Evolutionary conservation across 2,797 vertebrate genomes (phyloP), one percentile per base, ranked within the genome.

Genomic region (Gymnodraco acuticeps): DNA sequence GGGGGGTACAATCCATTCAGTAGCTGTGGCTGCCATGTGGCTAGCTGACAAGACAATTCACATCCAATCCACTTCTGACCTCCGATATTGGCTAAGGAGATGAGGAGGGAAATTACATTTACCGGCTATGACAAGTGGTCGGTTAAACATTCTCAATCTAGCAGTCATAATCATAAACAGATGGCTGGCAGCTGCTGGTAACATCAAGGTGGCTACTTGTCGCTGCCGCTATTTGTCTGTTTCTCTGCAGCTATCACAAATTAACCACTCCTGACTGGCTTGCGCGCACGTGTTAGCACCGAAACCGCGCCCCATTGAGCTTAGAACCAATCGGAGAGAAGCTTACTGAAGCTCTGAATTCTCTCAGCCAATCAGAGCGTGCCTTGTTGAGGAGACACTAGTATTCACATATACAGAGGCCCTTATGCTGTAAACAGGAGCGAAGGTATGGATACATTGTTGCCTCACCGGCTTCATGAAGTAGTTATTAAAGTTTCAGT

Each of bases 361-460:
- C 0, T 11, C 8, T 61, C 50, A 4, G 67, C 93, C 10, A 93
- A 94, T 93, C 91, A 64, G 27, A 51, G 72, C 42, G 50, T 78
- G 2, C 1, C 15, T 92, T 92, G 69, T 90, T 93, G 72, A 3
- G 7, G 13, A 3, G 65, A 46, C 63, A 1, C 48, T n/a, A 15
- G 60, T 5, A 11, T 53, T 55, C 80, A 16, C 78, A 31, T 12
- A 43, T 27, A 16, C 56, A 0, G 61, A 78, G 87, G 85, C 77
- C 87, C 77, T 53, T 71, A 58, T 79, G 79, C 78, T 80, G 80
- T 76, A 79, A 83, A 79, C 79, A 84, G 66, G 60, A 68, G 73
- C 20, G 63, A 78, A 93, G 93, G 93, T 92, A 92, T 48, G 88
- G 61, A 72, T 41, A 20, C 53, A 3, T 41, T 74, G 46, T 70